Percentiles rank a stretch among this genome's conserved stretches.
phyloP scores from a whole-genome alignment of 2,113 vertebrate genomes.

The Dissostichus mawsoni region DNA sequence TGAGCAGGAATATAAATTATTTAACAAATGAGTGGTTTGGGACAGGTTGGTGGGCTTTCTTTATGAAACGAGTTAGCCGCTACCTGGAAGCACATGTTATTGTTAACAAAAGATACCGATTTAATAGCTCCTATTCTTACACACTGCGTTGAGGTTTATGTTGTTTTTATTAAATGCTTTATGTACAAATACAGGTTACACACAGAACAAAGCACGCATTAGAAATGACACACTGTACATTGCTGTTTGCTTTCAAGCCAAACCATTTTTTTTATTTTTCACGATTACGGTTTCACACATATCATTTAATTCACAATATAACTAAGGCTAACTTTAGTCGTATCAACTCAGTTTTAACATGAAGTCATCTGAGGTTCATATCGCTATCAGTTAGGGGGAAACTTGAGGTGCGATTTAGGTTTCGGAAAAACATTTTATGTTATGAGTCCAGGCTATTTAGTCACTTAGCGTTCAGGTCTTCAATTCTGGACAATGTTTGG shows the following conservation, averaged over 20 bases:
- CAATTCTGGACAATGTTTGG: slow-evolving; percentile 11
- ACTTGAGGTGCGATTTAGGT: slow-evolving; percentile 69
- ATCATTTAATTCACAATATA: slow-evolving; percentile 92
- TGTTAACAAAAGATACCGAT: slow-evolving; percentile 89
- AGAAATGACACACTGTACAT: slow-evolving; percentile 93
- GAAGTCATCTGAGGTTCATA: slow-evolving; percentile 81
- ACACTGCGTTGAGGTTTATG: slow-evolving; percentile 96
- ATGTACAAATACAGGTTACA: slow-evolving; percentile 99
- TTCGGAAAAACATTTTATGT: slow-evolving; percentile 32
- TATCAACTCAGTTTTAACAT: slow-evolving; percentile 85
- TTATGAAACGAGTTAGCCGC: slow-evolving; percentile 92
- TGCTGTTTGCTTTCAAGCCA: slow-evolving; percentile 90
- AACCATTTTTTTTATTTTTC: slow-evolving; percentile 86
- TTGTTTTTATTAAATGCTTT: slow-evolving; percentile 91
- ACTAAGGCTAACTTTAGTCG: slow-evolving; percentile 85
- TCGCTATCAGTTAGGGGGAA: slow-evolving; percentile 83
- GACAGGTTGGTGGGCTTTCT: slow-evolving; percentile 80
- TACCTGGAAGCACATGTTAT: slow-evolving; percentile 92
- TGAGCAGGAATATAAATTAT: slow-evolving; percentile 93
- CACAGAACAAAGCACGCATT: slow-evolving; percentile 94
- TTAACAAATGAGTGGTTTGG: slow-evolving; percentile 89
- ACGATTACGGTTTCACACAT: slow-evolving; percentile 92
- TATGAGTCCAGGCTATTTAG: slow-evolving; percentile 10
- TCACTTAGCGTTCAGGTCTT: slow-evolving; percentile 38
- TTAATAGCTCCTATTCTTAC: slow-evolving; percentile 90